Percentiles rank a stretch among this genome's conserved stretches.
These are phyloP conservation scores for Danio tinwini DNA, from an alignment of 2,797 vertebrate species.

Conservation along the genomic window DNA sequence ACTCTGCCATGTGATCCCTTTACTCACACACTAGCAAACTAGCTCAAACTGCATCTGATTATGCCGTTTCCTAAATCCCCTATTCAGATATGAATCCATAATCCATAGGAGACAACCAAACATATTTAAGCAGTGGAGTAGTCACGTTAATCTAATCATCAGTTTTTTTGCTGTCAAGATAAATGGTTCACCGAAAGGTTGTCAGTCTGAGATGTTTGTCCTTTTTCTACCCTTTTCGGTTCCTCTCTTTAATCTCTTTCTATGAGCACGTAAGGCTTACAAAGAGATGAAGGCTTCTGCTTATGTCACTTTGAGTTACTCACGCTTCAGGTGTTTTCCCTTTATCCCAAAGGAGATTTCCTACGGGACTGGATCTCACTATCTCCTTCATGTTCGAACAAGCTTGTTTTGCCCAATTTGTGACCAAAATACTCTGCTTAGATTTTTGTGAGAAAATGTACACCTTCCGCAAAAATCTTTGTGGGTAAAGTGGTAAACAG, in stretches of 20 bases:
- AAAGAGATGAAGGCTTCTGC: conserved; percentile 70
- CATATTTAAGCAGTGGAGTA: background rate
- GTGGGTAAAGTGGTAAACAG: conserved; percentile 53
- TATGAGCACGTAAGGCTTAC: conserved; percentile 63
- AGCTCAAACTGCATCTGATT: conserved; percentile 16
- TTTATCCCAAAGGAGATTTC: conserved; percentile 44
- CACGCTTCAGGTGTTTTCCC: conserved; percentile 69
- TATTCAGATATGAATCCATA: conserved; percentile 27
- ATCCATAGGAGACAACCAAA: conserved; percentile 26
- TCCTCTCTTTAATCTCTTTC: conserved; percentile 65
- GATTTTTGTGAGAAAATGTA: background rate
- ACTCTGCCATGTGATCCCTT: conserved; percentile 46
- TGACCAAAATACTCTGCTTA: conserved; percentile 32
- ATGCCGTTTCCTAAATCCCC: background rate
- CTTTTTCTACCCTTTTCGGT: conserved; percentile 28
- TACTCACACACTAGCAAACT: conserved; percentile 11
- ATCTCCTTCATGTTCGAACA: conserved; percentile 63
- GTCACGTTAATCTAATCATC: conserved; percentile 33
- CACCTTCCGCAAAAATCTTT: conserved; percentile 35
- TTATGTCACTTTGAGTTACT: conserved; percentile 78
- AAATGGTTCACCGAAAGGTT: conserved; percentile 39
- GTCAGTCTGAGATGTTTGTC: conserved; percentile 34
- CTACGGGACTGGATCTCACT: conserved; percentile 47
- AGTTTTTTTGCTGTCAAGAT: conserved; percentile 17
- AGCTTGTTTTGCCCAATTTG: conserved; percentile 59